Evolutionary conservation across 2,113 vertebrate genomes (phyloP).

Genomic region (Stigmatopora nigra): DNA sequence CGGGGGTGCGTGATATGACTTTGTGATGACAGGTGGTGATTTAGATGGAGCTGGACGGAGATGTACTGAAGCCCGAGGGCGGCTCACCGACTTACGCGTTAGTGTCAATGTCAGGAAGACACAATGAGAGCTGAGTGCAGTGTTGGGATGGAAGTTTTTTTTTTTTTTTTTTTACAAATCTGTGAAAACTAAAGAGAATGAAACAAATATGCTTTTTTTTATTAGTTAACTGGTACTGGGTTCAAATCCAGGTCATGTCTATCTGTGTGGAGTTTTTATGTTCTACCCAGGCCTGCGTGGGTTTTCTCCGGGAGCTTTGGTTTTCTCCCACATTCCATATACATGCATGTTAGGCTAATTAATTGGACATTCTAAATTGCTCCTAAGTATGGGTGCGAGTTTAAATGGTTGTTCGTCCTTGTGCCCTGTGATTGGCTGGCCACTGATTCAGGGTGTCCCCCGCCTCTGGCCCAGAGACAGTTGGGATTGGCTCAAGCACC

Average conservation of each 20-base stretch:
- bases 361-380: background rate
- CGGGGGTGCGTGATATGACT: conserved; percentile 68
- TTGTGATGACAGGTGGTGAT: conserved; percentile 72
- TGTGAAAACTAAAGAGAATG: background rate
- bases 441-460: too few species aligned
- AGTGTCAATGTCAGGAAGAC: conserved; percentile 64
- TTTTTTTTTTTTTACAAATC: background rate
- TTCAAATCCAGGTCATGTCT: too few species aligned
- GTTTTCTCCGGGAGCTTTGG: too few species aligned
- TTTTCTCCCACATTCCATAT: too few species aligned
- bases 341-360: too few species aligned
- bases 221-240: background rate
- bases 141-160: background rate
- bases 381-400: too few species aligned
- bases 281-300: too few species aligned
- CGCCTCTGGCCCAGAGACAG: too few species aligned
- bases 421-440: too few species aligned
- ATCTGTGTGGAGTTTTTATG: too few species aligned
- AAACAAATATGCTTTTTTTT: background rate
- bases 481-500: too few species aligned
- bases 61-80: conserved; percentile 61
- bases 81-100: conserved; percentile 66
- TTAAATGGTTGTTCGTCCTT: too few species aligned
- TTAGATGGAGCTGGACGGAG: conserved; percentile 66
- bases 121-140: conserved; percentile 34